Conservation (phyloP, 2,797 vertebrate genomes). For the Periophthalmus magnuspinnatus region DNA sequence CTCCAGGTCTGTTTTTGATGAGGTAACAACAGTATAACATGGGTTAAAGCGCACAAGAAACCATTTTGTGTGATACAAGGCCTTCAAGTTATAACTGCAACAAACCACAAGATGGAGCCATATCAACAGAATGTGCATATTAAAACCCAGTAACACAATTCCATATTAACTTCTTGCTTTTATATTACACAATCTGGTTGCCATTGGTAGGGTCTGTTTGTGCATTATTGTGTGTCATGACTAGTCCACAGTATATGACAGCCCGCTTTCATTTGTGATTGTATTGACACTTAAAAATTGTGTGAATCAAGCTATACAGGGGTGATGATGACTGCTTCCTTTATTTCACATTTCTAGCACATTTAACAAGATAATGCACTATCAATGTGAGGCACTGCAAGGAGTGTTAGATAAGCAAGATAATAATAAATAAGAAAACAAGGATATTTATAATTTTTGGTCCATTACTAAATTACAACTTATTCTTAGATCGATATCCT, state of each 20-base stretch:
- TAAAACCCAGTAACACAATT: no score
- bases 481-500: not conserved
- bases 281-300: not conserved
- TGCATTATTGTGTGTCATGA: not conserved
- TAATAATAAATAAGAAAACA: not conserved
- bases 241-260: no score
- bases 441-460: not conserved
- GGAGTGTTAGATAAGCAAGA: not conserved
- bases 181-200: not conserved
- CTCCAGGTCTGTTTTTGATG: no score
- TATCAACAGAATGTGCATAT: no score
- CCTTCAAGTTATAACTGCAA: not conserved
- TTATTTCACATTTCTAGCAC: not conserved
- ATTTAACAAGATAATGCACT: not conserved
- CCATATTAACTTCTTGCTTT: no score
- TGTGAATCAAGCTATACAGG: not conserved
- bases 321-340: not conserved
- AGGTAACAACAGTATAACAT: no score
- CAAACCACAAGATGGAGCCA: conserved; percentile 1
- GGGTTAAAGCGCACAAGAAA: no score
- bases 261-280: no score
- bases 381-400: not conserved
- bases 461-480: not conserved
- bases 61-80: no score
- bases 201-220: not conserved